A percentile compares a stretch with the other conserved stretches of the same genome.
Conservation (phyloP, 92 coral and sea anemone species). For the Palythoa heliodiscus region DNA sequence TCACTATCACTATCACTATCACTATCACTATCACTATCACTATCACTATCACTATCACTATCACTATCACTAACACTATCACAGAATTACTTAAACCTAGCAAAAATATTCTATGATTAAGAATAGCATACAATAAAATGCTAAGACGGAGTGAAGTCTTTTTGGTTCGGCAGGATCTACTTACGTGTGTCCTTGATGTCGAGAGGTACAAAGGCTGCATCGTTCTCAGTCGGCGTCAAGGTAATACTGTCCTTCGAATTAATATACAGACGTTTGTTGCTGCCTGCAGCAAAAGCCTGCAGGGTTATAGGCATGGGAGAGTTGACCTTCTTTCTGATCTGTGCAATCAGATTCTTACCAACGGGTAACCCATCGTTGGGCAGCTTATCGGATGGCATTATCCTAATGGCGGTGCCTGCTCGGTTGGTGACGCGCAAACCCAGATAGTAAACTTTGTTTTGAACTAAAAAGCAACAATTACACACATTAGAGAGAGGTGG, state of each 20-base stretch:
- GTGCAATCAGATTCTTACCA: conserved; percentile 59
- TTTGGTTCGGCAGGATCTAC: neutral
- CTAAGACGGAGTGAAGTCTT: too few species aligned
- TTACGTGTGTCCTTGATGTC: conserved; percentile 66
- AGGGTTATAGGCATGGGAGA: conserved; percentile 69
- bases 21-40: too few species aligned
- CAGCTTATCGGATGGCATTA: conserved; percentile 58
- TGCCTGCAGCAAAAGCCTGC: conserved; percentile 50
- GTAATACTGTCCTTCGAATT: conserved; percentile 58
- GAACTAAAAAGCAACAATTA: conserved; percentile 46
- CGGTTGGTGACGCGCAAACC: conserved; percentile 75
- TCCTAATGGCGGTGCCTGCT: conserved; percentile 58
- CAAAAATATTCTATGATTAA: too few species aligned
- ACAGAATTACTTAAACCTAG: too few species aligned
- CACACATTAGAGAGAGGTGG: neutral
- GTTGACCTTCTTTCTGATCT: conserved; percentile 66
- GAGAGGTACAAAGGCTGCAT: conserved; percentile 54
- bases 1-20: too few species aligned
- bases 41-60: too few species aligned
- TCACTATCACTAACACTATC: too few species aligned
- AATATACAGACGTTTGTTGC: conserved; percentile 58
- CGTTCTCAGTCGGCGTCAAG: conserved; percentile 64
- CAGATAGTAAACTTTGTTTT: conserved; percentile 60
- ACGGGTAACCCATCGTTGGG: conserved; percentile 72
- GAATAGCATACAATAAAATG: too few species aligned